These are phyloP conservation scores for Enteromius mattozi DNA, from an alignment of 2,797 vertebrate species.

Conservation along the genomic window DNA sequence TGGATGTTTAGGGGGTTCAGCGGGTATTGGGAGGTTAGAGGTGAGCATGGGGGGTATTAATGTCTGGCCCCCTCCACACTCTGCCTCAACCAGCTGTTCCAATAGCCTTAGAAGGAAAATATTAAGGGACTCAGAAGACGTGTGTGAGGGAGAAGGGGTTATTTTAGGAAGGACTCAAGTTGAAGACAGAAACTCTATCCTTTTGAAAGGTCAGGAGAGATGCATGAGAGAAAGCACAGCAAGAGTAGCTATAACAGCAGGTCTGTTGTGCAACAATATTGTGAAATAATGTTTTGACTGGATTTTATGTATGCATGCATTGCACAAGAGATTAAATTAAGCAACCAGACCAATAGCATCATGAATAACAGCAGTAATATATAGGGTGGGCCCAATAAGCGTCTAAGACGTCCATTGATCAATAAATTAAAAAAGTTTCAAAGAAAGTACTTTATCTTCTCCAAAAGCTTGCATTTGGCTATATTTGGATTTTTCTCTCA, in stretches of 20 bases:
- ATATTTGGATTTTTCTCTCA: neutral
- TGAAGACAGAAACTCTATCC: constrained; percentile 80
- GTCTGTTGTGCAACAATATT: constrained; percentile 60
- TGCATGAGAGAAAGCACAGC: constrained; percentile 48
- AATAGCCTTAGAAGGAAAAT: constrained; percentile 84
- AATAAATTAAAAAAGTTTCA: neutral
- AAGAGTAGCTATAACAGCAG: constrained; percentile 58
- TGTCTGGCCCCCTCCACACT: constrained; percentile 68
- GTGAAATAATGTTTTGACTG: constrained; percentile 32
- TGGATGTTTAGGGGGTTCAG: constrained; percentile 64
- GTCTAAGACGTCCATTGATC: neutral
- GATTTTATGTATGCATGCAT: constrained; percentile 3
- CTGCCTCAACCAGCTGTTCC: constrained; percentile 77
- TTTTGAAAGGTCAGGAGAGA: constrained; percentile 78
- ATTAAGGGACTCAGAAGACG: constrained; percentile 70
- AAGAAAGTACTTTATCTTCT: neutral
- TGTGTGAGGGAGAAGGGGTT: constrained; percentile 61
- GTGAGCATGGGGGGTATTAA: constrained; percentile 72
- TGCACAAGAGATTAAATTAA: constrained; percentile 24
- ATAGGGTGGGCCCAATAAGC: neutral
- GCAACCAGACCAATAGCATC: constrained; percentile 15
- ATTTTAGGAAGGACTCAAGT: constrained; percentile 78
- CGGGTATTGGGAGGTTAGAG: constrained; percentile 57
- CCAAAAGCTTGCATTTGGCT: neutral
- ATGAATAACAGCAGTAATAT: neutral